Evolutionary conservation across 2,888 invertebrate species (phyloP).

Genomic region (Notocelia uddmanniana): DNA sequence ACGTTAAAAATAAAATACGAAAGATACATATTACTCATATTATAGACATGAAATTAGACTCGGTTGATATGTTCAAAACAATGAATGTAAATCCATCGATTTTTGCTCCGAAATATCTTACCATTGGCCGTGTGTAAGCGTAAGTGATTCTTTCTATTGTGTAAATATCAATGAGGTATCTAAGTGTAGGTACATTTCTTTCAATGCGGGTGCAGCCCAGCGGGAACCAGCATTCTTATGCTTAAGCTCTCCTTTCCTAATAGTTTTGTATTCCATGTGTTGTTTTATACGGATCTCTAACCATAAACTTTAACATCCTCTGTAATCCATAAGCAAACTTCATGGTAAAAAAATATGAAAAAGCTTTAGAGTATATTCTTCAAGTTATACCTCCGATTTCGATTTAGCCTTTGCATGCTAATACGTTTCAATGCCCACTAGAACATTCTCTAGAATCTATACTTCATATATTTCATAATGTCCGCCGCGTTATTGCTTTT

Average conservation of each 20-base stretch:
- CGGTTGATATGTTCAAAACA: too few species aligned
- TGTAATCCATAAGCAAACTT: too few species aligned
- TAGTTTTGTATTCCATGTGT: conserved; percentile 1
- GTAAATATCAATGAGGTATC: background rate
- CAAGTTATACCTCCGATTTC: background rate
- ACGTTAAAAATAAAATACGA: too few species aligned
- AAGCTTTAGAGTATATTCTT: too few species aligned
- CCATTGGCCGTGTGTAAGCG: conserved; percentile 17
- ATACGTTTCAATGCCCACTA: background rate
- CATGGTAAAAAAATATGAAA: background rate
- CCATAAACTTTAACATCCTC: background rate
- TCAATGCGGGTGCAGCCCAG: background rate
- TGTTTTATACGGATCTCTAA: conserved; percentile 1
- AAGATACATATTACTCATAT: background rate
- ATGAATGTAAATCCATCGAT: background rate
- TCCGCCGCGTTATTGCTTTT: too few species aligned
- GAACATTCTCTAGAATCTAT: background rate
- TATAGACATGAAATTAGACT: background rate
- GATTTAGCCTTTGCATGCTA: background rate
- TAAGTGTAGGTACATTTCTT: background rate
- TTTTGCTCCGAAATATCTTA: conserved; percentile 14
- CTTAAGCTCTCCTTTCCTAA: background rate
- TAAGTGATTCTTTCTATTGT: conserved; percentile 32
- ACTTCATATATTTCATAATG: background rate
- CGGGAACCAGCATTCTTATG: conserved; percentile 5